A percentile compares a stretch with the other conserved stretches of the same genome.
Conservation (phyloP, 2,888 invertebrate species). For the Artemia sinica region DNA sequence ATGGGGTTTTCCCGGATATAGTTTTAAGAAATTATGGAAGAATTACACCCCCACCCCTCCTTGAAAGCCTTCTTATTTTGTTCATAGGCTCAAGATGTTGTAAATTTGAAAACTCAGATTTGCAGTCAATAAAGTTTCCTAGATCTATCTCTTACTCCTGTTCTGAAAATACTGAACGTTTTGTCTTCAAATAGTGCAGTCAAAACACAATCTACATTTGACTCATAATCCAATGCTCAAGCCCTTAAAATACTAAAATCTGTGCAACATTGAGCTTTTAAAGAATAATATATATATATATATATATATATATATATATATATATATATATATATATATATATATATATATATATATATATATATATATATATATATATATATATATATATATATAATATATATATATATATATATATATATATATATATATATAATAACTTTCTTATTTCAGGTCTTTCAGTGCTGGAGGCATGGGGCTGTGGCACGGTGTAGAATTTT, state of each 20-base stretch:
- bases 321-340: background rate
- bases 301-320: background rate
- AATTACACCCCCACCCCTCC: too few relatives aligned
- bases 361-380: background rate
- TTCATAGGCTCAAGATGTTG: too few relatives aligned
- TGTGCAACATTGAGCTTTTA: constrained; percentile 4
- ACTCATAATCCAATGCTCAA: too few relatives aligned
- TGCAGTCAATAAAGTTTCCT: too few relatives aligned
- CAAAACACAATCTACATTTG: too few relatives aligned
- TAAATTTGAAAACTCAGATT: too few relatives aligned
- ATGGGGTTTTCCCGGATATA: too few relatives aligned
- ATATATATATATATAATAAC: background rate
- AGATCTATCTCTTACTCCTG: too few relatives aligned
- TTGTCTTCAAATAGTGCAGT: too few relatives aligned
- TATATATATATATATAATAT: background rate
- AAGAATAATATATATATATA: background rate
- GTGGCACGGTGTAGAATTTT: constrained; percentile 90
- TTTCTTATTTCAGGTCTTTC: constrained; percentile 47
- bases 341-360: background rate
- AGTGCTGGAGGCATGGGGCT: constrained; percentile 86
- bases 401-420: background rate
- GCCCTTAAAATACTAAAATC: background rate
- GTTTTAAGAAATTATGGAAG: too few relatives aligned
- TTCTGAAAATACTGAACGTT: too few relatives aligned
- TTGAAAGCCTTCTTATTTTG: too few relatives aligned